These are phyloP conservation scores for Amblyopsis rosae DNA, from an alignment of 2,113 vertebrate genomes.

Conservation along the genomic window DNA sequence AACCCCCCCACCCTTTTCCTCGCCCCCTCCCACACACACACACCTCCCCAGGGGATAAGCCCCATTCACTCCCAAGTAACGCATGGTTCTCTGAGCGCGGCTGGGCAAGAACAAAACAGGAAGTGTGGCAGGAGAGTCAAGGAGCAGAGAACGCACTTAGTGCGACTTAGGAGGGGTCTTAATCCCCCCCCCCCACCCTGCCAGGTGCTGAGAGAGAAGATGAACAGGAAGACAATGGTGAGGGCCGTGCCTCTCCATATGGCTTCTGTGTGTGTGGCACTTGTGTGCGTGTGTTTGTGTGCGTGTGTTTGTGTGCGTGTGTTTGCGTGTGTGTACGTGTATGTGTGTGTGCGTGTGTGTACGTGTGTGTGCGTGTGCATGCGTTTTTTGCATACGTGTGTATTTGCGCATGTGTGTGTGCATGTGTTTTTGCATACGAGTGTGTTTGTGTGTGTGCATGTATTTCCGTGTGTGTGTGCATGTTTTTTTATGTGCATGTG, in stretches of 20 bases:
- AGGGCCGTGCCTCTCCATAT: constrained; percentile 46
- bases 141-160: constrained; percentile 56
- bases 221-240: constrained; percentile 68
- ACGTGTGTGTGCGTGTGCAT: background rate
- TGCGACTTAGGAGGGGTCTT: constrained; percentile 46
- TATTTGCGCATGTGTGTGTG: too few species aligned
- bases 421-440: too few species aligned
- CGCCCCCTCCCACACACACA: too few species aligned
- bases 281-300: too few species aligned
- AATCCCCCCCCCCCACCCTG: constrained; percentile 64
- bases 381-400: too few species aligned
- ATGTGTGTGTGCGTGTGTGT: constrained; percentile 20
- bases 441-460: too few species aligned
- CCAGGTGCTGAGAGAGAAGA: constrained; percentile 72
- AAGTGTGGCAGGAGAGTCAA: constrained; percentile 57
- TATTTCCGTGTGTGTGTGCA: too few species aligned
- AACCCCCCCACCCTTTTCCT: background rate
- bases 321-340: background rate
- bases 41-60: constrained; percentile 50
- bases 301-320: too few species aligned
- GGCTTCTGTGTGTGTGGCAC: constrained; percentile 28
- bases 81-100: constrained; percentile 59
- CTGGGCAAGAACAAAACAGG: constrained; percentile 60
- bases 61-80: constrained; percentile 43
- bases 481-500: too few species aligned